Conservation (phyloP, 92 coral and sea anemone genomes). For the Diadumene lineata region DNA sequence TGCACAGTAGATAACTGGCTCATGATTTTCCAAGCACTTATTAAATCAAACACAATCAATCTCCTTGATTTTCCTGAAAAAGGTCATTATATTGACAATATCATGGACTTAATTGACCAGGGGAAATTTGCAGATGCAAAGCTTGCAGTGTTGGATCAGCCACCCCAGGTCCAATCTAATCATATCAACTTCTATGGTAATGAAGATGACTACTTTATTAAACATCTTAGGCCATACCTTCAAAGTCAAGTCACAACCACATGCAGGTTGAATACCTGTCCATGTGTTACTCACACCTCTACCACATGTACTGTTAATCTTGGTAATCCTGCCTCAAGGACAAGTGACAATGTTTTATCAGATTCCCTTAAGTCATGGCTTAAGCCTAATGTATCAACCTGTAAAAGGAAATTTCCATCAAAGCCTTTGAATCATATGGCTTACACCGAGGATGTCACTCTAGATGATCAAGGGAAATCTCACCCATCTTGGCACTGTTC, state of each 20-base stretch:
- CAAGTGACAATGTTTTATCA: too few species aligned
- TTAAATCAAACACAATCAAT: conserved; percentile 29
- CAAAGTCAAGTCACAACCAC: conserved; percentile 23
- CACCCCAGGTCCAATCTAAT: conserved; percentile 17
- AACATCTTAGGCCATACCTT: conserved; percentile 28
- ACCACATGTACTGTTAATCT: too few species aligned
- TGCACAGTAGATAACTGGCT: conserved; percentile 61
- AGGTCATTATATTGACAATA: conserved; percentile 8
- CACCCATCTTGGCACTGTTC: conserved; percentile 39
- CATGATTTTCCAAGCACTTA: conserved; percentile 49
- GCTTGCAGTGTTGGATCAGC: conserved; percentile 14
- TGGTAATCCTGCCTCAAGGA: too few species aligned
- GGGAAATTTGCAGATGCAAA: conserved; percentile 40
- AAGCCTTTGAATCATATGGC: conserved; percentile 2
- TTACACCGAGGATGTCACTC: conserved; percentile 20
- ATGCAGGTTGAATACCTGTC: conserved; percentile 34
- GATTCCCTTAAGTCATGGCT: too few species aligned
- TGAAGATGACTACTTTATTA: conserved; percentile 44
- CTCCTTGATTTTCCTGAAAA: conserved; percentile 23
- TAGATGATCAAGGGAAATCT: conserved; percentile 18
- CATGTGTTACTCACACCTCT: too few species aligned
- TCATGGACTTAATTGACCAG: conserved; percentile 29
- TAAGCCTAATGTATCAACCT: conserved; percentile 10
- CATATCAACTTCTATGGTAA: conserved; percentile 44
- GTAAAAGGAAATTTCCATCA: conserved; percentile 15